These are phyloP conservation scores for Neotoxoptera formosana DNA, from an alignment of 1,140 invertebrate species.

Conservation along the genomic window DNA sequence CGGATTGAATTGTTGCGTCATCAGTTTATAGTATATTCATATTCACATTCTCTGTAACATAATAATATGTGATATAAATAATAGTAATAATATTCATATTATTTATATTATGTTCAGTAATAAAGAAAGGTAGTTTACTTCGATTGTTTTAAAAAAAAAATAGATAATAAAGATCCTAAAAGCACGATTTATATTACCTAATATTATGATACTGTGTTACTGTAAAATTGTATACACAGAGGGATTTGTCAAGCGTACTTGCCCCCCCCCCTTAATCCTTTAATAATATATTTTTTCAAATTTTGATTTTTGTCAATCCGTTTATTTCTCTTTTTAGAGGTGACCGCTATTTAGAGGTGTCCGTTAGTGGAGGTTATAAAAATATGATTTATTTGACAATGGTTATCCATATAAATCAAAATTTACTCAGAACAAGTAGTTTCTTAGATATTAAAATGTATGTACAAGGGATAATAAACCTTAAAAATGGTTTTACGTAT, in stretches of 20 bases:
- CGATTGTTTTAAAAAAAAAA: neutral
- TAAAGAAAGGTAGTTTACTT: neutral
- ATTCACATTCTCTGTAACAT: neutral
- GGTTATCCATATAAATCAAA: neutral
- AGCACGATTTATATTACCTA: too few species aligned
- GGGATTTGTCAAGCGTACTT: neutral
- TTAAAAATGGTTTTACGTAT: neutral
- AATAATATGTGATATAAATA: neutral
- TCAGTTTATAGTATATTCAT: neutral
- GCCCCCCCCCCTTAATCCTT: too few species aligned
- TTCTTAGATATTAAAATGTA: neutral
- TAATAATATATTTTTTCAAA: too few species aligned
- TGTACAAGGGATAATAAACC: neutral
- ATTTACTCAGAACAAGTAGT: neutral
- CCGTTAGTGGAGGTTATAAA: neutral
- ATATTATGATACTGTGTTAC: too few species aligned
- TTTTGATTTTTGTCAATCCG: too few species aligned
- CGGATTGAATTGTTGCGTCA: neutral
- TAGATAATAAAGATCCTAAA: too few species aligned
- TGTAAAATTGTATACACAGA: neutral
- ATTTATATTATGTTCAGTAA: neutral
- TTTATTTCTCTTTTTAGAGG: too few species aligned
- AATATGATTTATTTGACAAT: neutral
- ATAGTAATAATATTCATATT: neutral
- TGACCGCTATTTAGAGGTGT: too few species aligned